Base-by-base conservation (phyloP, 2,888 invertebrate species). In the Dinocampus coccinellae region DNA sequence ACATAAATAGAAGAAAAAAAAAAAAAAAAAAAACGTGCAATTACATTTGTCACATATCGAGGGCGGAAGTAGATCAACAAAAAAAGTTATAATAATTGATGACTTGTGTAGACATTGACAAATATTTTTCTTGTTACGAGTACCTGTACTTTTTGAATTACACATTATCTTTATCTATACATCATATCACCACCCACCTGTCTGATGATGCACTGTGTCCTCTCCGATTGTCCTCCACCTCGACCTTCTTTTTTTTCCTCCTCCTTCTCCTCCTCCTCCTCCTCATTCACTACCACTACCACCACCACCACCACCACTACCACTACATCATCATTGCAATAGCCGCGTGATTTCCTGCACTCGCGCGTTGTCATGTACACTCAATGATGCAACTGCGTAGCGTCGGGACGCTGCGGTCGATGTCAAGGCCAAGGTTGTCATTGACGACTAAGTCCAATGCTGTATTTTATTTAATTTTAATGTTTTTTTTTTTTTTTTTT, bases 331-430 rank as follows among this genome's bases (percentile, higher is more conserved):
- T 9, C 16, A 26, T 20, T 29, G 33, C 63, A 63, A 16, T 63
- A 24, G 47, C 47, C 26, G 63, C 16, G 47, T 63, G 29, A 47
- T 63, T 69, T 55, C 61, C 57, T 66, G 63, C 70, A n/a, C 47
- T 47, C 47, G 58, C 36, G 36, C 55, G 13, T 22, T 33, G 47
- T 42, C n/a, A 52, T 42, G 24, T 47, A 16, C 47, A 47, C 42
- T 39, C 66, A 82, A 82, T 83, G 84, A 84, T 84, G 85, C 82
- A 84, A 85, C 83, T 85, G 85, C 85, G 85, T 85, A 85, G 84
- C 83, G 82, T 84, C 83, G 82, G 84, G 84, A 84, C 84, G 83
- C 80, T 73, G 81, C 82, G 82, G 84, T 85, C 84, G 81, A 84
- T 85, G 85, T 84, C 84, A 85, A 85, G 85, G 85, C 79, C 84